These are phyloP conservation scores for Lamprologus tigripictilis DNA, from an alignment of 2,113 vertebrate species.

Conservation along the genomic window DNA sequence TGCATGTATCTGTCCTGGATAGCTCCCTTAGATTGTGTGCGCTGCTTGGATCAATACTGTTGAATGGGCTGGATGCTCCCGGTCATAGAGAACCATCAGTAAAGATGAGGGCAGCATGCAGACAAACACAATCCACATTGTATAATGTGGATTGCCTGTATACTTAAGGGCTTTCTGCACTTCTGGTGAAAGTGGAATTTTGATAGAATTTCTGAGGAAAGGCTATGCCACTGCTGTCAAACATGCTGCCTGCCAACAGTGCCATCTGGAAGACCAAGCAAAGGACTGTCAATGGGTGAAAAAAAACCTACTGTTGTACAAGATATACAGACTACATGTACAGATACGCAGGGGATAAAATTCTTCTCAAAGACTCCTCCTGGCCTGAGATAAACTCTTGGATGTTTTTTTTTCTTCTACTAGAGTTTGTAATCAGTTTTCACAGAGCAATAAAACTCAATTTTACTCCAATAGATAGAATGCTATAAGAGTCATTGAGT, in stretches of 20 bases:
- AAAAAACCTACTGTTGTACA: not conserved
- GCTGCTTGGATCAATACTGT: not conserved
- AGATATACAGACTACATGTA: not conserved
- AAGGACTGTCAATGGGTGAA: not conserved
- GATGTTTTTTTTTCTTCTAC: not conserved
- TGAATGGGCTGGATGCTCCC: not conserved
- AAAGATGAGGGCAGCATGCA: not conserved
- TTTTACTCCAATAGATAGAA: constrained; percentile 10
- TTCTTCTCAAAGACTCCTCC: not conserved
- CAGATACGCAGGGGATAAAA: not conserved
- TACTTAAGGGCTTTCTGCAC: not conserved
- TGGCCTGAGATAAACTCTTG: not conserved
- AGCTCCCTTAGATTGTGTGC: not conserved
- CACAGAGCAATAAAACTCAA: not conserved
- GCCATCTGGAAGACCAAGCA: constrained; percentile 36
- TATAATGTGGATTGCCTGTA: not conserved
- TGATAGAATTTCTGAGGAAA: constrained; percentile 18
- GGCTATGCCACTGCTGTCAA: not conserved
- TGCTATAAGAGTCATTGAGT: constrained; percentile 15
- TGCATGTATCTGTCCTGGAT: not conserved
- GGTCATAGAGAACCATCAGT: not conserved
- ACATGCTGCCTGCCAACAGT: constrained; percentile 10
- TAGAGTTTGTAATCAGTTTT: constrained; percentile 13
- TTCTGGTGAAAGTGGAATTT: constrained; percentile 17
- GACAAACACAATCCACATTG: not conserved